Conservation (phyloP, 2,113 vertebrate species). For the Dicerorhinus sumatrensis region DNA sequence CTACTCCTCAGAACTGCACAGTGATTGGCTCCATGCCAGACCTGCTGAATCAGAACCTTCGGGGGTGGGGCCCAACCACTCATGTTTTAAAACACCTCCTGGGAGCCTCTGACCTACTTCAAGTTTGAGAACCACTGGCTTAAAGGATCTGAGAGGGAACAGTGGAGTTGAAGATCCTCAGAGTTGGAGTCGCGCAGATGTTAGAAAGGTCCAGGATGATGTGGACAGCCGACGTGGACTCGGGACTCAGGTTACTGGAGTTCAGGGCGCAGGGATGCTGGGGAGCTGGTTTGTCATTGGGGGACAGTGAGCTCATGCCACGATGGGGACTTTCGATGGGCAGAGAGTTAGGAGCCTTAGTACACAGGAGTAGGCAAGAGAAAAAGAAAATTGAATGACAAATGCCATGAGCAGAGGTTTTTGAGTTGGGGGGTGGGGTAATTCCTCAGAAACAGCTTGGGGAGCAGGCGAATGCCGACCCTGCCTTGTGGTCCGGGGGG, state of each 20-base stretch:
- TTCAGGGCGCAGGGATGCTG: too few species aligned
- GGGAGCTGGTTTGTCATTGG: neutral
- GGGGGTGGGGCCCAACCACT: too few species aligned
- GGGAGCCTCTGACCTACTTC: neutral
- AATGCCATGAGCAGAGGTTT: neutral
- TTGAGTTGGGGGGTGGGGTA: neutral
- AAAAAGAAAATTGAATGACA: neutral
- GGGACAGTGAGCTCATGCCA: neutral
- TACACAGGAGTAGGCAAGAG: too few species aligned
- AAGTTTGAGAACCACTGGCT: neutral
- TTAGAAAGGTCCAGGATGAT: neutral
- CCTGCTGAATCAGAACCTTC: neutral
- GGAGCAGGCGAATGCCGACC: rapidly evolving
- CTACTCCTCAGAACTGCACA: neutral
- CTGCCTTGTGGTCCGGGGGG: rapidly evolving
- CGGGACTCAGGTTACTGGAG: neutral
- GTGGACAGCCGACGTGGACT: neutral
- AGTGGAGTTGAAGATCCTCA: neutral
- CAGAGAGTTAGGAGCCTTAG: neutral
- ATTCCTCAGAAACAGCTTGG: neutral
- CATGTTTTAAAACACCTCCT: neutral
- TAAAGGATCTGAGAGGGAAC: neutral
- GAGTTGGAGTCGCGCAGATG: neutral
- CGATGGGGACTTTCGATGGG: neutral
- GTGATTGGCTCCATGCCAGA: neutral